phyloP scores from a whole-genome alignment of 2,888 invertebrate species.

The Phrixothrix hirtus region DNA sequence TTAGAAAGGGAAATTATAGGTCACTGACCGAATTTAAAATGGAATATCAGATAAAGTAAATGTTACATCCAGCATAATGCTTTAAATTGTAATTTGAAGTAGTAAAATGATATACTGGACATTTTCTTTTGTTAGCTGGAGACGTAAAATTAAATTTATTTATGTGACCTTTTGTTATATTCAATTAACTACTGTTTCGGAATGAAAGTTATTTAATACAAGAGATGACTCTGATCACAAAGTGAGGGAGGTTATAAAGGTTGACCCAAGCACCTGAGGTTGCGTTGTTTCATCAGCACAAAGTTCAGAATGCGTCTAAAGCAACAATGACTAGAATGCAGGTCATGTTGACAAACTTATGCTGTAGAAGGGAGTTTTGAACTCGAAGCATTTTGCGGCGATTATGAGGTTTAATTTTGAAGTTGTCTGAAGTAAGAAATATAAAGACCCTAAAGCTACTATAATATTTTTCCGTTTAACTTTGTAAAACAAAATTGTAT shows the following conservation, averaged over 20 bases:
- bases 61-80: too few species aligned
- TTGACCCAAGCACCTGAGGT: slow-evolving; percentile 22
- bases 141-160: too few species aligned
- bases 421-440: slow-evolving; percentile 25
- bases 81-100: too few species aligned
- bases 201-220: background rate
- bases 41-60: too few species aligned
- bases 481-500: background rate
- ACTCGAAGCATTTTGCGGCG: slow-evolving; percentile 28
- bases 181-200: background rate
- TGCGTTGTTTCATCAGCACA: slow-evolving; percentile 12
- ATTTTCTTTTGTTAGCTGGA: too few species aligned
- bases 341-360: slow-evolving; percentile 31
- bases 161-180: background rate
- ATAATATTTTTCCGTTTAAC: too few species aligned
- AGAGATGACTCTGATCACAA: slow-evolving; percentile 19
- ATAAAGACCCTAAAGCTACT: slow-evolving; percentile 7
- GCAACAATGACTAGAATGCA: slow-evolving; percentile 27
- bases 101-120: too few species aligned
- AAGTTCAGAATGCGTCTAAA: slow-evolving; percentile 13
- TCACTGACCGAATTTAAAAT: too few species aligned
- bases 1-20: too few species aligned
- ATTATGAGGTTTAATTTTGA: slow-evolving; percentile 31
- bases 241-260: slow-evolving; percentile 15
- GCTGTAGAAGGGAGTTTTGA: slow-evolving; percentile 20